Evolutionary conservation across 2,888 invertebrate species (phyloP).

Genomic region (Melanostoma scalare): DNA sequence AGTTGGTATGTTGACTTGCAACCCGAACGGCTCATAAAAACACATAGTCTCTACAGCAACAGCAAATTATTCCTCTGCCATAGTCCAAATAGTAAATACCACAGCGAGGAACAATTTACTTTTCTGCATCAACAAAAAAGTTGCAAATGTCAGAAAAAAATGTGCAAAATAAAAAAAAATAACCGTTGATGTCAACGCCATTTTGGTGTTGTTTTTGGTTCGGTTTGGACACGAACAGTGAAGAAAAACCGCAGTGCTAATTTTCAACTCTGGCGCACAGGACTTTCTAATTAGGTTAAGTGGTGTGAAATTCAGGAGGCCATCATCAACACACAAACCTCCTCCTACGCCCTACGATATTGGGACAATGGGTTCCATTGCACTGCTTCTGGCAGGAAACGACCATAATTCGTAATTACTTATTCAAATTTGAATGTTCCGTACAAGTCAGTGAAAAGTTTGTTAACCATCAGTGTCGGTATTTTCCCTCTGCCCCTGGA

Average conservation of each 20-base stretch:
- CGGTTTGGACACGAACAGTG: constrained; percentile 39
- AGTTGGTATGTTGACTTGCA: too few relatives aligned
- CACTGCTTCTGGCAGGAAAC: constrained; percentile 66
- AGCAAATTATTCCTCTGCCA: too few relatives aligned
- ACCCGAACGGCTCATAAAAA: too few relatives aligned
- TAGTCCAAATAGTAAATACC: too few relatives aligned
- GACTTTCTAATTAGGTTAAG: constrained; percentile 71
- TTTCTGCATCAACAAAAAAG: background rate
- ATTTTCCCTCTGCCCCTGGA: background rate
- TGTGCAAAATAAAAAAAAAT: constrained; percentile 10
- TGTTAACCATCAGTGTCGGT: constrained; percentile 9
- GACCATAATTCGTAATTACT: constrained; percentile 72
- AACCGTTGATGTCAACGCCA: constrained; percentile 22
- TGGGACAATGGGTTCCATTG: constrained; percentile 51
- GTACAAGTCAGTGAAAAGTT: constrained; percentile 56
- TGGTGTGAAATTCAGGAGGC: constrained; percentile 68
- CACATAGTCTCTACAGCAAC: too few relatives aligned
- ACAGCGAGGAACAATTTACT: too few relatives aligned
- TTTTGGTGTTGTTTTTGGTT: constrained; percentile 37
- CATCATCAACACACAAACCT: constrained; percentile 10
- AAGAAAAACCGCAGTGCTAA: constrained; percentile 68
- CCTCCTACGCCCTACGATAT: constrained; percentile 22
- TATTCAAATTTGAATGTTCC: constrained; percentile 70
- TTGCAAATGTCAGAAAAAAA: constrained; percentile 7
- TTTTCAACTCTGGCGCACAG: constrained; percentile 71